phyloP scores from a whole-genome alignment of 2,113 vertebrate species.

The Macquaria australasica region DNA sequence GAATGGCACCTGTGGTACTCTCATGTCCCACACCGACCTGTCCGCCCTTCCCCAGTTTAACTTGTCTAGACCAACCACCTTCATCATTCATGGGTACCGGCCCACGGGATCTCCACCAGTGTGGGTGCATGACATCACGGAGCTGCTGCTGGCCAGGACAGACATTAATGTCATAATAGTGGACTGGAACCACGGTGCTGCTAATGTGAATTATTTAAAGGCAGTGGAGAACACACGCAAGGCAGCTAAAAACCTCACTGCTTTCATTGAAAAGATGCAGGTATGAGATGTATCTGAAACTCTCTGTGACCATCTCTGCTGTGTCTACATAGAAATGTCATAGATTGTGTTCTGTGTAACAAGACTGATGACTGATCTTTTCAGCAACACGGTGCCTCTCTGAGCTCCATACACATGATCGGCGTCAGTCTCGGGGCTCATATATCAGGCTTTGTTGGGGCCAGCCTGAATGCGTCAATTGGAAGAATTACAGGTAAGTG shows the following conservation, averaged over 20 bases:
- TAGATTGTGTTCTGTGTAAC: background rate
- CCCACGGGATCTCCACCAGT: slow-evolving; percentile 87
- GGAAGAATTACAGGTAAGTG: slow-evolving; percentile 92
- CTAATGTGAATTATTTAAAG: slow-evolving; percentile 87
- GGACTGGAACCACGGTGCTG: slow-evolving; percentile 96
- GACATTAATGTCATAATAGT: slow-evolving; percentile 91
- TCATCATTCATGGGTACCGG: slow-evolving; percentile 94
- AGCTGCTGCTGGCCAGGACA: slow-evolving; percentile 77
- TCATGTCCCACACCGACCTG: slow-evolving; percentile 79
- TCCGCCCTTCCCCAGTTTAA: slow-evolving; percentile 82
- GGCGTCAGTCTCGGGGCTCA: slow-evolving; percentile 97
- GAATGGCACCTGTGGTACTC: slow-evolving; percentile 83
- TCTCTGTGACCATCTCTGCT: background rate
- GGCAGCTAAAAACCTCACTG: slow-evolving; percentile 85
- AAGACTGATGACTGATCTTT: slow-evolving; percentile 5
- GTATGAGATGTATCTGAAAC: slow-evolving; percentile 72
- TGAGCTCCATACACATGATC: slow-evolving; percentile 89
- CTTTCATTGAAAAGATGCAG: slow-evolving; percentile 85
- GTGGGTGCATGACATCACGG: slow-evolving; percentile 82
- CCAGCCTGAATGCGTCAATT: slow-evolving; percentile 86
- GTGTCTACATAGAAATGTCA: background rate
- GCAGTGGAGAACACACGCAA: slow-evolving; percentile 87
- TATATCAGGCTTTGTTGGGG: slow-evolving; percentile 92
- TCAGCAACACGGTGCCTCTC: slow-evolving; percentile 86
- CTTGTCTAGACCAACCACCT: slow-evolving; percentile 83